These are phyloP conservation scores for Rattus rattus DNA, from an alignment of 2,113 vertebrate species.

Conservation along the genomic window DNA sequence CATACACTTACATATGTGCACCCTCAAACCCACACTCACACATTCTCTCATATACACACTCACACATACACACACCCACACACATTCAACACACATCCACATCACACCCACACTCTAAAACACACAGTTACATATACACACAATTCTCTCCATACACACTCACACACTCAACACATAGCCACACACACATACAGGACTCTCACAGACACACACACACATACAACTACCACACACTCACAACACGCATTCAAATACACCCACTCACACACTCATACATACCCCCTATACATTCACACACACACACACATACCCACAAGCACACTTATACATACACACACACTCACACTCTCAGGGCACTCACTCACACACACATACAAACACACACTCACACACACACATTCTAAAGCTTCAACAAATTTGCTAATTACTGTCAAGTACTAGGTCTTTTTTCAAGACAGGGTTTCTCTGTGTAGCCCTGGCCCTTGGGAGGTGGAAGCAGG, in stretches of 20 bases:
- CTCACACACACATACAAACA: too few relatives aligned
- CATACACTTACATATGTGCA: not conserved
- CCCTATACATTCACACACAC: not conserved
- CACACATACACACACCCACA: not conserved
- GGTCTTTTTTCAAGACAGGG: not conserved
- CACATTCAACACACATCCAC: not conserved
- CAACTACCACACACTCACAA: not conserved
- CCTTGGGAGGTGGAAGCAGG: not conserved
- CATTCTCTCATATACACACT: not conserved
- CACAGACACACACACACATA: not conserved
- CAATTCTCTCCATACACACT: too few relatives aligned
- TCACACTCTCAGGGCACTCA: not conserved
- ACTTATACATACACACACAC: too few relatives aligned
- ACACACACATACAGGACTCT: not conserved
- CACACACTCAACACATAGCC: not conserved
- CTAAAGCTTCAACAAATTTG: not conserved
- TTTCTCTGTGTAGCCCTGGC: not conserved
- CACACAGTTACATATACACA: not conserved
- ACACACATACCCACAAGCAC: not conserved
- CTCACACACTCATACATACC: not conserved
- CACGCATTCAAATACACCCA: too few relatives aligned
- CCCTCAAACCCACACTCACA: too few relatives aligned
- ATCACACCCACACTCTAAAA: not conserved
- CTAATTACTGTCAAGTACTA: not conserved
- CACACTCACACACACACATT: not conserved